Conservation (phyloP, 2,113 vertebrate species). For the Pseudorhombus dupliciocellatus region DNA sequence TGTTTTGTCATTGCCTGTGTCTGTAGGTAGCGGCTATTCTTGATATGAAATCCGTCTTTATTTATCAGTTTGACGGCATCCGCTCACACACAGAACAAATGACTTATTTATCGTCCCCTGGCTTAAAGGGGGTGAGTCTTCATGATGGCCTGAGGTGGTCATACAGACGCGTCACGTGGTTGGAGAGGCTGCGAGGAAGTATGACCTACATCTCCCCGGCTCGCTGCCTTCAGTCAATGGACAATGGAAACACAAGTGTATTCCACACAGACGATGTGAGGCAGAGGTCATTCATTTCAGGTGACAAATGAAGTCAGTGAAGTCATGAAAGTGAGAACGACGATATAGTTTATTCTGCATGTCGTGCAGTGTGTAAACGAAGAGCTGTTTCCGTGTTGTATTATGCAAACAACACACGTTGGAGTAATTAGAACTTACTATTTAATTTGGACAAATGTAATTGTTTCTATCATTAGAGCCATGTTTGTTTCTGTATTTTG, state of each 20-base stretch:
- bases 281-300: too few species aligned
- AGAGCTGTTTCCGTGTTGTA: too few species aligned
- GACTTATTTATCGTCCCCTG: background rate
- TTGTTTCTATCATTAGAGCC: too few species aligned
- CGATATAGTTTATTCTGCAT: too few species aligned
- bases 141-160: constrained; percentile 1
- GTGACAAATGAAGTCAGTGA: too few species aligned
- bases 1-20: too few species aligned
- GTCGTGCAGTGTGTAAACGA: too few species aligned
- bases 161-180: constrained; percentile 27
- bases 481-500: too few species aligned
- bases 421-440: background rate
- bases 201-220: background rate
- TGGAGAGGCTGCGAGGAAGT: background rate
- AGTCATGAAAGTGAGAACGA: too few species aligned
- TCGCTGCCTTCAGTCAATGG: background rate
- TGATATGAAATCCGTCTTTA: background rate
- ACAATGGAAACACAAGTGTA: background rate
- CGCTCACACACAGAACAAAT: constrained; percentile 2
- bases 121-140: background rate
- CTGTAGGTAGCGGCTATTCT: background rate
- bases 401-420: background rate
- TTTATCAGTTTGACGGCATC: background rate
- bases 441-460: background rate
- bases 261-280: background rate